phyloP scores from a whole-genome alignment of 2,888 invertebrate genomes.

The Caradrina clavipalpis region DNA sequence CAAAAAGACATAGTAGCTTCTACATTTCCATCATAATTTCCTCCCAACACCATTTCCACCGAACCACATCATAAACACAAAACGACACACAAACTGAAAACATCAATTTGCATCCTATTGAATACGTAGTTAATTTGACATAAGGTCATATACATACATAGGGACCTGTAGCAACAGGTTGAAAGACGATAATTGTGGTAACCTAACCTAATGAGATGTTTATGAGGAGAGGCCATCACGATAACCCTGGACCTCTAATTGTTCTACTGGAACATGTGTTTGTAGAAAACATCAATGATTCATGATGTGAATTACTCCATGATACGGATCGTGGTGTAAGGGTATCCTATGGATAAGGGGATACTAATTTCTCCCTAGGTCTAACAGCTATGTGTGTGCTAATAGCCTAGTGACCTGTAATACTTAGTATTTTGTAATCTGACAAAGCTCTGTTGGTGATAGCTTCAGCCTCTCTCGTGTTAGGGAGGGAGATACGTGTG shows the following conservation, averaged over 20 bases:
- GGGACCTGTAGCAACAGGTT: conserved; percentile 52
- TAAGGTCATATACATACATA: conserved; percentile 54
- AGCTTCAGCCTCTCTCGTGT: conserved; percentile 40
- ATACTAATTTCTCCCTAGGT: conserved; percentile 45
- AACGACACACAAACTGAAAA: conserved; percentile 50
- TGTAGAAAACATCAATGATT: conserved; percentile 49
- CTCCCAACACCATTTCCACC: conserved; percentile 18
- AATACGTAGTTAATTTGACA: conserved; percentile 59
- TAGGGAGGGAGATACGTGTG: conserved; percentile 1
- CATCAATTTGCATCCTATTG: conserved; percentile 32
- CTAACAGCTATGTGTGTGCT: conserved; percentile 9
- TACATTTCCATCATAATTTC: conserved; percentile 14
- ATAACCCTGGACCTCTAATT: conserved; percentile 54
- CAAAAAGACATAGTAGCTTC: background rate
- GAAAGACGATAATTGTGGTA: conserved; percentile 61
- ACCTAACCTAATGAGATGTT: conserved; percentile 55
- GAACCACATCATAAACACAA: conserved; percentile 27
- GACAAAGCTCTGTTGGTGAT: conserved; percentile 47
- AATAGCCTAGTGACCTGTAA: conserved; percentile 26
- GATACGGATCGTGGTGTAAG: conserved; percentile 50
- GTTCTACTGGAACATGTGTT: conserved; percentile 47
- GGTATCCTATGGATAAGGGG: conserved; percentile 29
- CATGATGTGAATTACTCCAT: conserved; percentile 43
- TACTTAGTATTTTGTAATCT: conserved; percentile 54
- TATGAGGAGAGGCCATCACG: conserved; percentile 50